Conservation (phyloP, 2,797 vertebrate genomes). For the Hippopotamyrus pictus region DNA sequence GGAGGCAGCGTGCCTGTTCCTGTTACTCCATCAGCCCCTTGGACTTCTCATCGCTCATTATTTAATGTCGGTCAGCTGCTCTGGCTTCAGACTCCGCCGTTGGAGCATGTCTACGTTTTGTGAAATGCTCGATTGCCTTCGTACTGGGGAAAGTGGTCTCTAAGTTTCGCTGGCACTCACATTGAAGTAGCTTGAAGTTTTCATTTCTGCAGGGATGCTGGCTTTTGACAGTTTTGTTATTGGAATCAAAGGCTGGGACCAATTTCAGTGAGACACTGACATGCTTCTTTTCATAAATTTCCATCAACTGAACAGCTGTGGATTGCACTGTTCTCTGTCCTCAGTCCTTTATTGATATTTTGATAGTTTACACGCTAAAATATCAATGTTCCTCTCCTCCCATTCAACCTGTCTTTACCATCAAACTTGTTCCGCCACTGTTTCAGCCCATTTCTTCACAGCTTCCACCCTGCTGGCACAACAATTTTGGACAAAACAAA, state of each 20-base stretch:
- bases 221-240: not conserved
- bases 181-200: not conserved
- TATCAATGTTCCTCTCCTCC: not conserved
- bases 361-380: not conserved
- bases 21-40: not conserved
- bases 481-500: not conserved
- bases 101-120: not conserved
- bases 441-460: not conserved
- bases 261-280: not conserved
- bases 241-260: not conserved
- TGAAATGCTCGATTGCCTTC: not conserved
- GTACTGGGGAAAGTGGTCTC: not conserved
- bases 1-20: not conserved
- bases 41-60: not conserved
- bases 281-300: not conserved
- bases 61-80: not conserved
- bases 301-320: not conserved
- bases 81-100: not conserved
- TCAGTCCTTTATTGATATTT: not conserved
- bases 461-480: not conserved
- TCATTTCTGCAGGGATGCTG: not conserved
- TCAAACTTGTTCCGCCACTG: not conserved
- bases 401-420: not conserved
- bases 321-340: not conserved
- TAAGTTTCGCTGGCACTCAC: not conserved